Evolutionary conservation across 2,888 invertebrate genomes (phyloP).

Genomic region (Sarcophaga rosellei): DNA sequence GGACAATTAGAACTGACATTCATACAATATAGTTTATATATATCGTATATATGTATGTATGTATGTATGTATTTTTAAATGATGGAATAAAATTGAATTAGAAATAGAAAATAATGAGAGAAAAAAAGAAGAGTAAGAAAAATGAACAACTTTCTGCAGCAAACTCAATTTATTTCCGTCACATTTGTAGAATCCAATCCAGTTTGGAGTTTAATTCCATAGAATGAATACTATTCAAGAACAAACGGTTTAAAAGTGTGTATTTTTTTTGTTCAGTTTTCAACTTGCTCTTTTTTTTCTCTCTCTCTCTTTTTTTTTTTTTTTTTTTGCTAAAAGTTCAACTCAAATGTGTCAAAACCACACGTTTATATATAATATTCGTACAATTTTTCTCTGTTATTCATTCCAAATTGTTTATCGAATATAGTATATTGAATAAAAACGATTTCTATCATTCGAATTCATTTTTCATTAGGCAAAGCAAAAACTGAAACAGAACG

Average conservation of each 20-base stretch:
- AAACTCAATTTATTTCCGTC: constrained; percentile 49
- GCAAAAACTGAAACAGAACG: not conserved
- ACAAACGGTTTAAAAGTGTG: not conserved
- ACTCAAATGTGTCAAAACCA: constrained; percentile 65
- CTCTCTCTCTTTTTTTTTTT: not conserved
- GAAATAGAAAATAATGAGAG: constrained; percentile 28
- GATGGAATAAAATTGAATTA: constrained; percentile 28
- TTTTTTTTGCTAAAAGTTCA: constrained; percentile 32
- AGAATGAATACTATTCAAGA: not conserved
- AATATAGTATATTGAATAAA: constrained; percentile 42
- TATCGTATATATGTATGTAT: no score
- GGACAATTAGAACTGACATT: constrained; percentile 22
- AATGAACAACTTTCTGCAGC: constrained; percentile 49
- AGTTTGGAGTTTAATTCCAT: not conserved
- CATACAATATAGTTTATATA: not conserved
- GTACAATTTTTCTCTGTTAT: constrained; percentile 37
- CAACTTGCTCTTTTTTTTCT: not conserved
- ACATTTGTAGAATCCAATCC: constrained; percentile 26
- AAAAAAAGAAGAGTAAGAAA: constrained; percentile 16
- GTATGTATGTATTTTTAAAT: no score
- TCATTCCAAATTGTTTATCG: constrained; percentile 44
- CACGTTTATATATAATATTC: constrained; percentile 58
- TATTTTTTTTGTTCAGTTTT: not conserved
- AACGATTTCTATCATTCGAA: constrained; percentile 58
- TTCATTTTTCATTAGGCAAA: constrained; percentile 59